Evolutionary conservation across 2,888 invertebrate species (phyloP).

Genomic region (Xylophagus ater): DNA sequence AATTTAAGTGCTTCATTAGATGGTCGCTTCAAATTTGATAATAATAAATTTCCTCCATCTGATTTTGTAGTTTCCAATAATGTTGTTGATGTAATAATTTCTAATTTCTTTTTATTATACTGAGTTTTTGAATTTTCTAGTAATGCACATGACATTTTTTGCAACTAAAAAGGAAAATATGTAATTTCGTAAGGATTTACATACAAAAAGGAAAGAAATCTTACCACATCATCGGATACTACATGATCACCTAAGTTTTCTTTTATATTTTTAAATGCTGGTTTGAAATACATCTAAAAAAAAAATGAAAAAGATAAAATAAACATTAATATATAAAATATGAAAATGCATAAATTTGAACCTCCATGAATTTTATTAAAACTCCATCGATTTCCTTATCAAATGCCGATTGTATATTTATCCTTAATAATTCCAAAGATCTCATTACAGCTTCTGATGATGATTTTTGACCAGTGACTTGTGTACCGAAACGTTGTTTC

Average conservation of each 20-base stretch:
- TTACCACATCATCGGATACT: slow-evolving; percentile 46
- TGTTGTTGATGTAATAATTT: slow-evolving; percentile 11
- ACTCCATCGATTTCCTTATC: slow-evolving; percentile 50
- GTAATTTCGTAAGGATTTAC: too few relatives aligned
- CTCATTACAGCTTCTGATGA: slow-evolving; percentile 34
- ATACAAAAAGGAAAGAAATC: slow-evolving; percentile 22
- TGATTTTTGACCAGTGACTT: slow-evolving; percentile 24
- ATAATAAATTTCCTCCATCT: neutral
- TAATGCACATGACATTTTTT: slow-evolving; percentile 36
- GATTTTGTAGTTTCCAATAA: slow-evolving; percentile 8
- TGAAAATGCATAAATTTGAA: slow-evolving; percentile 23
- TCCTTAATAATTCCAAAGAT: slow-evolving; percentile 48
- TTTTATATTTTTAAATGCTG: slow-evolving; percentile 50
- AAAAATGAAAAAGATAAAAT: neutral
- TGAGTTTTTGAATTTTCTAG: slow-evolving; percentile 36
- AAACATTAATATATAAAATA: neutral
- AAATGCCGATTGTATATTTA: slow-evolving; percentile 48
- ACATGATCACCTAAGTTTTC: slow-evolving; percentile 47
- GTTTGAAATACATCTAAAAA: slow-evolving; percentile 47
- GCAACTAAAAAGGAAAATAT: slow-evolving; percentile 23
- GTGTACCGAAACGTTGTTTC: slow-evolving; percentile 30
- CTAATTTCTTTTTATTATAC: slow-evolving; percentile 24
- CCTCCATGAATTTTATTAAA: slow-evolving; percentile 49
- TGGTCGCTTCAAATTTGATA: neutral
- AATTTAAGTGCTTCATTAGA: neutral